A percentile compares a stretch with the other conserved stretches of the same genome.
phyloP scores from a whole-genome alignment of 2,113 vertebrate genomes.

The Suricata suricatta region DNA sequence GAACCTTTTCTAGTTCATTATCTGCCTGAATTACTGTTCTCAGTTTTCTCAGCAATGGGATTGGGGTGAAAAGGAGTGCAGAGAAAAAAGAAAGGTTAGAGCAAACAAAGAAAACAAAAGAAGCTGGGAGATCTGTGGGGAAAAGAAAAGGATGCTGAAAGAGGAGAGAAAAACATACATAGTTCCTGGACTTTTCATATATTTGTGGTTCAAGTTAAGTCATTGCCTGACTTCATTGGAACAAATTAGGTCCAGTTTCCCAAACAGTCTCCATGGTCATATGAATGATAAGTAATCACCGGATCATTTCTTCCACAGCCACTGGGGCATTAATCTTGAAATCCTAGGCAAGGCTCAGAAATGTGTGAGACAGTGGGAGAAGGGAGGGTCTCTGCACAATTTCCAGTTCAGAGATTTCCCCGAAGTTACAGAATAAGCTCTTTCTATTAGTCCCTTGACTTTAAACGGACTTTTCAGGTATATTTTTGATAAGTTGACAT shows the following conservation, averaged over 20 bases:
- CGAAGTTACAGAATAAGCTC: background rate
- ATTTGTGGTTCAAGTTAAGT: slow-evolving; percentile 69
- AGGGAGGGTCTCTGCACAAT: slow-evolving; percentile 3
- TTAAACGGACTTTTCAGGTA: slow-evolving; percentile 38
- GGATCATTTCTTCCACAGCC: slow-evolving; percentile 57
- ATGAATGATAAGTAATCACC: slow-evolving; percentile 63
- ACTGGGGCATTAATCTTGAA: slow-evolving; percentile 56
- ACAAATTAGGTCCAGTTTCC: slow-evolving; percentile 69
- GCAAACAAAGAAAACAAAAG: slow-evolving; percentile 10
- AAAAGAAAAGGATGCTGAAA: slow-evolving; percentile 52
- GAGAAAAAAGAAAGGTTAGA: background rate
- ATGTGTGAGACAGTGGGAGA: slow-evolving; percentile 21
- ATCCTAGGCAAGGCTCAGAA: slow-evolving; percentile 29
- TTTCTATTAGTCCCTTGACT: slow-evolving; percentile 45
- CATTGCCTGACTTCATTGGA: slow-evolving; percentile 68
- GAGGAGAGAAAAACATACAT: slow-evolving; percentile 26
- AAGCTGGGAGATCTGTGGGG: background rate
- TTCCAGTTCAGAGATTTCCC: slow-evolving; percentile 52
- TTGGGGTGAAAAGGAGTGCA: slow-evolving; percentile 65
- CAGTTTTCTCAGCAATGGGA: background rate
- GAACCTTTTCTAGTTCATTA: background rate
- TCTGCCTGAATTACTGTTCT: slow-evolving; percentile 12
- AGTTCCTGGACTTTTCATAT: slow-evolving; percentile 53
- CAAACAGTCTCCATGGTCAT: slow-evolving; percentile 56
- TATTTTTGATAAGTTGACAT: slow-evolving; percentile 24